Evolutionary conservation across 2,888 invertebrate genomes (phyloP), one percentile per base, ranked within the genome.

Genomic region (Drosophila trichaetosa): DNA sequence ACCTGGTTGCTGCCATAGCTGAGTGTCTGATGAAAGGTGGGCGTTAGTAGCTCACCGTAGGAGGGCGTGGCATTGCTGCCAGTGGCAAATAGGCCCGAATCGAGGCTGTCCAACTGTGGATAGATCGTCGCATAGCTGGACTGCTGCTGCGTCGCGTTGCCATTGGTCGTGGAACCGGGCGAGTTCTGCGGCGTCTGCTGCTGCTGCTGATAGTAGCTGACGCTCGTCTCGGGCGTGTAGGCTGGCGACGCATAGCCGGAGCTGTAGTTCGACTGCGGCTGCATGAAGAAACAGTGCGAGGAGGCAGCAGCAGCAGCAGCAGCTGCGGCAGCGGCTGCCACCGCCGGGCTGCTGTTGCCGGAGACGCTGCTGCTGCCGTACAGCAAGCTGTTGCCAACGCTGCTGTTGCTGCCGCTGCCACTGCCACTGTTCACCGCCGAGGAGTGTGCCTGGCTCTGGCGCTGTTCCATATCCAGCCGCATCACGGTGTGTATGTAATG

Each of bases 401-500:
- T 78, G 13, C 31, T 57, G 18, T n/a, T 51, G 27, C 29, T 29
- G 51, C 29, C 4, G 24, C 46, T 46, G 46, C 13, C 46, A 46
- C 46, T 46, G 16, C 24, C 46, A 16, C 46, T 46, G 46, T 46
- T 46, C 8, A 4, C 46, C 21, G 57, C 59, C n/a, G 49, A 59
- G 46, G 71, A 58, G 1, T 89, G 80, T 56, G 96, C 89, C 31
- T 90, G 91, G 36, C 96, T 91, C 54, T 92, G 92, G 0, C 92
- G 89, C 94, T 96, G 97, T 93, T 98, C 98, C 87, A 98, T 93
- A 79, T 98, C 97, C 79, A 98, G 93, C 74, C 98, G 95, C 98
- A 99, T 98, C 61, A 99, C 94, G 0, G 99, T 99, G 91, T 99
- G 98, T 87, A 99, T 98, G 91, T 98, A 99, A 93, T 99, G 99